Conservation (phyloP, 2,797 vertebrate genomes). For the Enteromius viviparus region DNA sequence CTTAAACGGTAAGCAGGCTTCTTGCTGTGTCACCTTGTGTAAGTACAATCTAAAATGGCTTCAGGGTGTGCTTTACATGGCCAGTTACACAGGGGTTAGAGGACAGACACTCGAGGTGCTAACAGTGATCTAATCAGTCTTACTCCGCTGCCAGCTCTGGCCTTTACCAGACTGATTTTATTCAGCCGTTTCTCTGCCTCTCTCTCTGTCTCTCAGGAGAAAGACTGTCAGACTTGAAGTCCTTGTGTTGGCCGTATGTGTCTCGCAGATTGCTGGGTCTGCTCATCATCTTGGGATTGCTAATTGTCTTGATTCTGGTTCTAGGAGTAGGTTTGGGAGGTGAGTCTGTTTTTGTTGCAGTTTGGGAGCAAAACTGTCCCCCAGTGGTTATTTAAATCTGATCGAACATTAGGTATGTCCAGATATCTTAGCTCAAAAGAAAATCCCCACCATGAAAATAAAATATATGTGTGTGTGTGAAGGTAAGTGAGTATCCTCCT, state of each 20-base stretch:
- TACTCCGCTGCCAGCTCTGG: conserved; percentile 5
- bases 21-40: not conserved
- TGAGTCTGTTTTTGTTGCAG: conserved; percentile 25
- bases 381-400: not conserved
- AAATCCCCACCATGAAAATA: no score
- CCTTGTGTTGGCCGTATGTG: conserved; percentile 47
- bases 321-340: conserved; percentile 66
- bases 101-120: conserved; percentile 7
- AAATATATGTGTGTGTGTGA: conserved; percentile 16
- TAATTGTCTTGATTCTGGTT: conserved; percentile 54
- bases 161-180: conserved; percentile 12
- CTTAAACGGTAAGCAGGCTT: conserved; percentile 51
- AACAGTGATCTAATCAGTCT: conserved; percentile 32
- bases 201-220: conserved; percentile 52
- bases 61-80: not conserved
- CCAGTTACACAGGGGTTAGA: not conserved
- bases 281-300: conserved; percentile 54
- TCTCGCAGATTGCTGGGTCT: conserved; percentile 53
- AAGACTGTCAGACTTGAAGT: conserved; percentile 43
- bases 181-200: not conserved
- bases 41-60: not conserved
- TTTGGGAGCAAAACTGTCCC: not conserved
- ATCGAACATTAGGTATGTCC: not conserved
- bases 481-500: conserved; percentile 31
- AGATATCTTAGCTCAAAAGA: not conserved